These are phyloP conservation scores for Pangasius djambal DNA, from an alignment of 2,797 vertebrate species.

Conservation along the genomic window DNA sequence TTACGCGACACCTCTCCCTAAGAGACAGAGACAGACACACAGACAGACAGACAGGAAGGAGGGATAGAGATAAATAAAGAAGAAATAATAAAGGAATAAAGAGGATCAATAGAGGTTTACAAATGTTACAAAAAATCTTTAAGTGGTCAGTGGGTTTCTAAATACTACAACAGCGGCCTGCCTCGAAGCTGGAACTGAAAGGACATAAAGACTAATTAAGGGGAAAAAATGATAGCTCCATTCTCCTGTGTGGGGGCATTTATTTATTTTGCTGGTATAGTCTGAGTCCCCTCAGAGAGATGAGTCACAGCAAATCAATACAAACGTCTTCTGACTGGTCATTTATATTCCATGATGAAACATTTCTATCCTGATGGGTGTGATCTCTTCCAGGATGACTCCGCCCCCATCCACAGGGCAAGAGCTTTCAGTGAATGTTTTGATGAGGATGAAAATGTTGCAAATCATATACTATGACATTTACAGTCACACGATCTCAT, in stretches of 20 bases:
- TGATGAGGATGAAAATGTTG: not conserved
- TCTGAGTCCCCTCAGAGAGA: not conserved
- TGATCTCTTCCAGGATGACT: constrained; percentile 1
- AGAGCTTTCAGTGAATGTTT: not conserved
- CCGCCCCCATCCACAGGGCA: not conserved
- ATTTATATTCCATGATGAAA: not conserved
- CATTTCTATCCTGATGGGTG: not conserved
- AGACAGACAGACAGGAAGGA: not conserved
- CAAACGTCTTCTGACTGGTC: not conserved
- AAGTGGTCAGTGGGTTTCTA: not conserved
- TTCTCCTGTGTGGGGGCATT: not conserved
- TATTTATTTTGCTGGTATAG: no score
- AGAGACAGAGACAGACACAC: not conserved
- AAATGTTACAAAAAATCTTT: not conserved
- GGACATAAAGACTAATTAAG: not conserved
- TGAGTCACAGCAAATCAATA: not conserved
- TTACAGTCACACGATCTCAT: not conserved
- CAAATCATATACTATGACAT: not conserved
- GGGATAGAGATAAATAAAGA: not conserved
- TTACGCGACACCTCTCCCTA: constrained; percentile 83
- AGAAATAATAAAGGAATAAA: not conserved
- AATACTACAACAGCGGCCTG: not conserved
- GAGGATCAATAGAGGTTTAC: not conserved
- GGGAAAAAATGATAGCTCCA: not conserved
- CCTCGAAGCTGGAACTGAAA: not conserved